phyloP scores from a whole-genome alignment of 2,113 vertebrate genomes.

The Machaerirhynchus nigripectus region DNA sequence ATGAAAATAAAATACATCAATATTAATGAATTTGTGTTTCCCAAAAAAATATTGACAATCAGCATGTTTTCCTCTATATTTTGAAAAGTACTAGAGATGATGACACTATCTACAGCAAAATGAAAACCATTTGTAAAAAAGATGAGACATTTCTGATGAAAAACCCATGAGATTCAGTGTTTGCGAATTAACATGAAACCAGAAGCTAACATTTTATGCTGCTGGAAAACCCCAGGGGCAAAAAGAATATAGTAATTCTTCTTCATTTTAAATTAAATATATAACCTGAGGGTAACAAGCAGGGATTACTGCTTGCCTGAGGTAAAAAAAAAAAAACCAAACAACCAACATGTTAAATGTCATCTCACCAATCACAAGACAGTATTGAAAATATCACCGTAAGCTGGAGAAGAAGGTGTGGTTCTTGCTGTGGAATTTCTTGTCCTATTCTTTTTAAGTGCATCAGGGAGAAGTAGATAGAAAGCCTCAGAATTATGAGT shows the following conservation, averaged over 20 bases:
- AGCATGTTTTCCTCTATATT: background rate
- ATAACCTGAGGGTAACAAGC: slow-evolving; percentile 44
- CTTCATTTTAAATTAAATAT: slow-evolving; percentile 23
- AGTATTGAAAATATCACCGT: slow-evolving; percentile 12
- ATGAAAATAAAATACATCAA: background rate
- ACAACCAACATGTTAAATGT: background rate
- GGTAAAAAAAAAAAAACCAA: background rate
- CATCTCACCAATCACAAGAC: background rate
- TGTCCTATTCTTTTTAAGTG: background rate
- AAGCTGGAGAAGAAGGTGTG: background rate
- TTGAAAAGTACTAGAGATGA: background rate
- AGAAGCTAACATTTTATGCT: background rate
- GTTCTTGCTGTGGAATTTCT: background rate
- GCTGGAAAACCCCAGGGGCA: background rate
- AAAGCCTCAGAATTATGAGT: background rate
- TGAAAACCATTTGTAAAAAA: background rate
- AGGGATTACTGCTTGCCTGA: slow-evolving; percentile 39
- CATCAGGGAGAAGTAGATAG: background rate
- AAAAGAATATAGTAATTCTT: slow-evolving; percentile 13
- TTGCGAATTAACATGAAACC: background rate
- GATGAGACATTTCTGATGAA: background rate
- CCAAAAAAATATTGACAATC: rapidly evolving
- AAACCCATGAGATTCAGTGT: background rate
- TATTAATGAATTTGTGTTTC: background rate
- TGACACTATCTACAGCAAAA: background rate